Base-by-base conservation (phyloP, 2,888 invertebrate genomes). In the Trichacis sp. region DNA sequence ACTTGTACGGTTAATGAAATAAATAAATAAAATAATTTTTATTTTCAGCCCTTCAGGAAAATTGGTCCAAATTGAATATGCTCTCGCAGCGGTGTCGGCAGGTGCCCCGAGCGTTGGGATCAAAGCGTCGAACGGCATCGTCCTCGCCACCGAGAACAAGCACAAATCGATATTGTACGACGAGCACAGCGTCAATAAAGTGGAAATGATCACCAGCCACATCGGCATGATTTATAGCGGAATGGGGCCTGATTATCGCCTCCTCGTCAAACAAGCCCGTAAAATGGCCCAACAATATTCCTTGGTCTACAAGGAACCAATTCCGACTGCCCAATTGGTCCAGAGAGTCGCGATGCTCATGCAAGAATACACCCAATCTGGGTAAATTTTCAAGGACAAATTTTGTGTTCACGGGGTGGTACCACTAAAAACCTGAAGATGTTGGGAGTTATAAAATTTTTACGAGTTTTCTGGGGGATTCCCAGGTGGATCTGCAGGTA, bases 291-390 rank as follows among this genome's bases (percentile, higher is more conserved):
- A 97, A 85, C 93, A 96, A 83, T 99, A 99, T 84, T 92, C 88
- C 75, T 86, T 97, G 64, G 91, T 93, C 73, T 98, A 98, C 84
- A 92, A 93, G 64, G 97, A 98, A 85, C 93, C 94, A 0, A 99
- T 99, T 76, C 98, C 99, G 0, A 98, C 98, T 0, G 92, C 95
- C 0, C 98, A 98, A 84, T 87, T 99, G 12, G 99, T 99, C 46
- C 97, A 98, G 84, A 88, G 95, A 69, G 93, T 99, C 1, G 98
- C 99, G 17, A 93, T 94, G 55, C 93, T 99, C 19, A 99, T 99
- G 98, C 99, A 99, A 85, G 99, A 99, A 85, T 99, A 98, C 82
- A 99, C 99, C 5, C 99, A 99, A 84, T 97, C 97, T 1, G 98
- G 98, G 93, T 93, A 80, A 84, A 20, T 15, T 5, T 24, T 24